phyloP scores from a whole-genome alignment of 2,797 vertebrate genomes.

The Parauchenoglanis punctatus region DNA sequence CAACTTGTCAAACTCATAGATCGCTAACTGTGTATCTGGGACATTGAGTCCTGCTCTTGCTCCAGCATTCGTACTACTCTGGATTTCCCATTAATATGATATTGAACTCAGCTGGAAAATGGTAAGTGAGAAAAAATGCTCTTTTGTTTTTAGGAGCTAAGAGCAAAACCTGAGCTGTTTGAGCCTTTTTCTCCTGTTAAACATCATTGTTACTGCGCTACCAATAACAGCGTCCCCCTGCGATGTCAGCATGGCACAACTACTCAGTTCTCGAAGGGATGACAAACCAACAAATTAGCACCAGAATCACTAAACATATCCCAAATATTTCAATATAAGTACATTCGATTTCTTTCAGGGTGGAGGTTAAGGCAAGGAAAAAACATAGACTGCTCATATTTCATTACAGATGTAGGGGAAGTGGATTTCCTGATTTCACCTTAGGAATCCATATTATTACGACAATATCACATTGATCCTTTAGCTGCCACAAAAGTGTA shows the following conservation, averaged over 20 bases:
- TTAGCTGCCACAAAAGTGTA: slow-evolving; percentile 29
- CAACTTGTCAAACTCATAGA: background rate
- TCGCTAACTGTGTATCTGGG: too few relatives aligned
- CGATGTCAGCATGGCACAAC: background rate
- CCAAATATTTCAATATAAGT: background rate
- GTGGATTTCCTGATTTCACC: background rate
- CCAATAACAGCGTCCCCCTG: too few relatives aligned
- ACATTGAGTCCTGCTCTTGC: background rate
- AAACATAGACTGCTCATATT: background rate
- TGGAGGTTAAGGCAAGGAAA: background rate
- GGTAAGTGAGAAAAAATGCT: background rate
- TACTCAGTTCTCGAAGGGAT: background rate
- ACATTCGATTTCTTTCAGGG: background rate
- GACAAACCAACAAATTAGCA: background rate
- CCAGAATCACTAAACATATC: background rate
- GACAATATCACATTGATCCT: slow-evolving; percentile 14
- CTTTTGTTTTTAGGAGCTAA: background rate
- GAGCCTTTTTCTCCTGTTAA: background rate
- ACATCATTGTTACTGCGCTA: too few relatives aligned
- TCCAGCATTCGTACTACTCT: background rate
- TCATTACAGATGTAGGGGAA: background rate
- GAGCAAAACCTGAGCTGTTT: background rate
- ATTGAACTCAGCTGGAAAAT: background rate
- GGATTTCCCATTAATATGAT: background rate
- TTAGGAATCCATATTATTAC: background rate